Evolutionary conservation across 2,888 invertebrate species (phyloP).

Genomic region (Rhimphoctona megacephalus): DNA sequence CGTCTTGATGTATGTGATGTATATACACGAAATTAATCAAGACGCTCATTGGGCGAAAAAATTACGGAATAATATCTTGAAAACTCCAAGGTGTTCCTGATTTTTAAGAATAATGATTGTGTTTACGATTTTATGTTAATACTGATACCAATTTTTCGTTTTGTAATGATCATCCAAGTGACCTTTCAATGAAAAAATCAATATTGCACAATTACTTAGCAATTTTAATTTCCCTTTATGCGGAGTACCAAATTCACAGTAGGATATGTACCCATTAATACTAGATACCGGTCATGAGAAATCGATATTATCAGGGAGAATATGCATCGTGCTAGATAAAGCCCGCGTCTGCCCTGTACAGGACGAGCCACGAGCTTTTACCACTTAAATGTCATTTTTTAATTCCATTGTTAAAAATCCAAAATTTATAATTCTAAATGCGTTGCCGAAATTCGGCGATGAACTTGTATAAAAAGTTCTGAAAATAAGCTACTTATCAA

Average conservation of each 20-base stretch:
- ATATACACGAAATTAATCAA: not conserved
- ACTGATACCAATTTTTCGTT: not conserved
- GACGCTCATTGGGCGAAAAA: not conserved
- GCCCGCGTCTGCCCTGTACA: not conserved
- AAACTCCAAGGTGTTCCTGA: not conserved
- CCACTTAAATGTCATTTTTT: not conserved
- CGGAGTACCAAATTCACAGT: no score
- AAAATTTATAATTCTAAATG: not conserved
- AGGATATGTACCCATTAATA: not conserved
- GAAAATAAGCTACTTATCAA: not conserved
- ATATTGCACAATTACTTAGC: not conserved
- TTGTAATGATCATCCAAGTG: not conserved
- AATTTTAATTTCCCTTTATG: not conserved
- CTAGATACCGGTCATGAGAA: constrained; percentile 33
- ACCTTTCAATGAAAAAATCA: not conserved
- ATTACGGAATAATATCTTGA: not conserved
- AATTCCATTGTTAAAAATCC: not conserved
- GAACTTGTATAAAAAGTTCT: not conserved
- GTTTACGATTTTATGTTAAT: not conserved
- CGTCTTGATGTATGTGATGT: not conserved
- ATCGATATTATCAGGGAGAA: constrained; percentile 34
- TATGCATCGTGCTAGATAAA: not conserved
- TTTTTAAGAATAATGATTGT: not conserved
- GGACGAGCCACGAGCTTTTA: not conserved
- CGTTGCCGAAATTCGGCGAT: not conserved